These are phyloP conservation scores for Eilema caniola DNA, from an alignment of 2,888 invertebrate species.

Conservation along the genomic window DNA sequence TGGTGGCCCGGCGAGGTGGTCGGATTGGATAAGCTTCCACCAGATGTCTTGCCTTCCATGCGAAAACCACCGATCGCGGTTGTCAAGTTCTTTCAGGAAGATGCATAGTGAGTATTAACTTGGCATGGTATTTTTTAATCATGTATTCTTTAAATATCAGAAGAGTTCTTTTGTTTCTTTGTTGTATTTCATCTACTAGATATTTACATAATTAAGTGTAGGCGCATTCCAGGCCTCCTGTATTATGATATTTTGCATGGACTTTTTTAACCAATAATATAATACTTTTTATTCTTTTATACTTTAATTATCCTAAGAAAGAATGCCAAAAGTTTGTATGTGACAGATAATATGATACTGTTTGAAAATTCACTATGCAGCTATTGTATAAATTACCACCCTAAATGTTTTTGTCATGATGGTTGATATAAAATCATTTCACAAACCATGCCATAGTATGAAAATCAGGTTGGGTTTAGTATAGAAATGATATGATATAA, in stretches of 20 bases:
- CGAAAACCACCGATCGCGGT: slow-evolving; percentile 92
- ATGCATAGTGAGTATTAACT: slow-evolving; percentile 89
- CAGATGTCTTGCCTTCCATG: slow-evolving; percentile 89
- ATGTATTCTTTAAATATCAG: not conserved
- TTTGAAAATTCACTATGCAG: not conserved
- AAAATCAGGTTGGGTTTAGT: not conserved
- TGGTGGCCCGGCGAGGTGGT: slow-evolving; percentile 96
- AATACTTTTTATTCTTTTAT: too few species aligned
- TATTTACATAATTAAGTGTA: slow-evolving; percentile 58
- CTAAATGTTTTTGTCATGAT: not conserved
- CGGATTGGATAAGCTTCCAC: slow-evolving; percentile 88
- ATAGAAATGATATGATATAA: not conserved
- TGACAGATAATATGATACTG: not conserved
- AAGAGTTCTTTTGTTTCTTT: slow-evolving; percentile 44
- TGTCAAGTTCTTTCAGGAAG: slow-evolving; percentile 95
- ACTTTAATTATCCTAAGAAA: too few species aligned
- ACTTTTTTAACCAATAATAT: not conserved
- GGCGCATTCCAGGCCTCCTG: slow-evolving; percentile 37
- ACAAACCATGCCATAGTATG: not conserved
- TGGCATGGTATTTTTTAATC: slow-evolving; percentile 20
- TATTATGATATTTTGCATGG: slow-evolving; percentile 21
- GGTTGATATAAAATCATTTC: not conserved
- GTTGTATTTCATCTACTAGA: slow-evolving; percentile 36
- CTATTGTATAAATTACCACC: not conserved
- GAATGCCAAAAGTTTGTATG: not conserved